Evolutionary conservation across 2,888 invertebrate genomes (phyloP), one percentile per base, ranked within the genome.

Genomic region (Mamestra brassicae): DNA sequence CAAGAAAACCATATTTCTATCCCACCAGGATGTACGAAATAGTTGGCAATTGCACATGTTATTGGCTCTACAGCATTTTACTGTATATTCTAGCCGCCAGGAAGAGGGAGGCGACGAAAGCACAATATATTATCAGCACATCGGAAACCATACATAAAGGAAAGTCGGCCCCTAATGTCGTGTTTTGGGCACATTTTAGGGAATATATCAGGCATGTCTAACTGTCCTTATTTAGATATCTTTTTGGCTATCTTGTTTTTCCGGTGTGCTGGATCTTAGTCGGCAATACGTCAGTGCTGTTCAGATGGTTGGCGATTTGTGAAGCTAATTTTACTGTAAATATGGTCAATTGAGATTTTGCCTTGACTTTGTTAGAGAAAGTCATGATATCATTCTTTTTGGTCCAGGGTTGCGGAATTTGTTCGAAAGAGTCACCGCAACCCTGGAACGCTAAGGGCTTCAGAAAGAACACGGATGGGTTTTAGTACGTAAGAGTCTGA

Each of bases 121-220:
- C 71, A 72, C 84, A 78, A 86, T 87, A 87, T 87, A 84, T 87
- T 87, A 87, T 86, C 78, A 64, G 55, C 50, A 80, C 82, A 87
- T 83, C 84, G 86, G 86, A 87, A 87, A 87, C 84, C 79, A 87
- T 87, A 85, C 63, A 84, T 87, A 81, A 74, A 83, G 81, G 60
- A 57, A 65, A 74, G 57, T 54, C 60, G 63, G 63, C 71, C 62
- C 67, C 75, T 76, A 84, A 84, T 77, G 80, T 76, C 78, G 80
- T 62, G 62, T 71, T 80, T 81, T 63, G 75, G 80, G 75, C 67
- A 75, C 82, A 85, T 82, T 85, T 84, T 80, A 60, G 55, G 74
- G 55, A 65, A 79, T 77, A 85, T 85, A 74, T 85, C 74, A 72
- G 55, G 42, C 67, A 45, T 72, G 71, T 81, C 74, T 78, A 65